Evolutionary conservation across 2,888 invertebrate species (phyloP).

Genomic region (Eupelmus urozonus): DNA sequence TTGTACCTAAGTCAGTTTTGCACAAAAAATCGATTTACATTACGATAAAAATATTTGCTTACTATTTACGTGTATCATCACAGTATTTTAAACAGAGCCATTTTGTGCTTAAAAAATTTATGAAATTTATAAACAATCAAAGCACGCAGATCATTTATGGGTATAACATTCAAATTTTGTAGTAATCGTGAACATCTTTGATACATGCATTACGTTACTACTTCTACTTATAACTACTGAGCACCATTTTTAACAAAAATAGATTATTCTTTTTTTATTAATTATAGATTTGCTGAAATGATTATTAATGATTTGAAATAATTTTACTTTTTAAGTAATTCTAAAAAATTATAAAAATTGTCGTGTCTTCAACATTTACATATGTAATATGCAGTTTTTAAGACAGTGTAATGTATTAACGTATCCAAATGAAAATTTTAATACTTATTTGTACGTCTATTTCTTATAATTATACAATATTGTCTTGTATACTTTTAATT

Average conservation of each 20-base stretch:
- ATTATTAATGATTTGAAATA: too few relatives aligned
- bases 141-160: not conserved
- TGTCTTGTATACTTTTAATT: too few relatives aligned
- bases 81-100: constrained; percentile 9
- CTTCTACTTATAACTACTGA: constrained; percentile 38
- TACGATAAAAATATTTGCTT: not conserved
- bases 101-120: constrained; percentile 24
- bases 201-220: not conserved
- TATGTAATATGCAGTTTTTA: too few relatives aligned
- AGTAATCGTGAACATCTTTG: not conserved
- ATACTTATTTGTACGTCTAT: too few relatives aligned
- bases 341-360: too few relatives aligned
- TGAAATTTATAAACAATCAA: constrained; percentile 5
- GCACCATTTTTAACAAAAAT: constrained; percentile 52
- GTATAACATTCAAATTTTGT: constrained; percentile 4
- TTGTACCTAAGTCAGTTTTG: constrained; percentile 1
- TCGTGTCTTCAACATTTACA: too few relatives aligned
- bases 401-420: too few relatives aligned
- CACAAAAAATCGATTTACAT: constrained; percentile 13
- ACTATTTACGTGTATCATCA: constrained; percentile 19
- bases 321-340: too few relatives aligned
- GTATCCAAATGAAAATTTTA: too few relatives aligned
- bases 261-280: constrained; percentile 21
- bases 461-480: too few relatives aligned
- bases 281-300: too few relatives aligned